Evolutionary conservation across 2,113 vertebrate genomes (phyloP).

Genomic region (Leucopternis melanops): DNA sequence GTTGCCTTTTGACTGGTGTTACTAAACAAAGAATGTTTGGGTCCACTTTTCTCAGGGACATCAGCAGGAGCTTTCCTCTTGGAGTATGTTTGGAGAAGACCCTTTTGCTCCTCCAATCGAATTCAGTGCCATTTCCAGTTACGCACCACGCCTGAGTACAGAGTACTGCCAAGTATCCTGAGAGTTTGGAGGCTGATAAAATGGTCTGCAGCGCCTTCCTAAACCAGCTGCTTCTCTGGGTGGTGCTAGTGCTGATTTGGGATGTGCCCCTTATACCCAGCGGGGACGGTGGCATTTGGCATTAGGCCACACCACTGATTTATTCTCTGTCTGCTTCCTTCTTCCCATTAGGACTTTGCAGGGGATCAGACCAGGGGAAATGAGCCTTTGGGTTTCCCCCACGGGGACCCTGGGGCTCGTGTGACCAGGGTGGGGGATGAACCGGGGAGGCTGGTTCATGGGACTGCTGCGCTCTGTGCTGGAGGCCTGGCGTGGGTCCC

Average conservation of each 20-base stretch:
- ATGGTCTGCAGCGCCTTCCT: background rate
- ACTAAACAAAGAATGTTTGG: background rate
- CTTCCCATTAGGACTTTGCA: background rate
- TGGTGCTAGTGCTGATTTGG: background rate
- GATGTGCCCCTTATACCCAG: background rate
- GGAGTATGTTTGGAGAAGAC: background rate
- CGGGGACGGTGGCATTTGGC: background rate
- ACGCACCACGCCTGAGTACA: background rate
- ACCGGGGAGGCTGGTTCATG: background rate
- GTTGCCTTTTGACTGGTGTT: background rate
- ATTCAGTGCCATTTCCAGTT: background rate
- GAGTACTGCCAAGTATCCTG: background rate
- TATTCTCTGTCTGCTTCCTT: background rate
- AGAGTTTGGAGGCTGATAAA: background rate
- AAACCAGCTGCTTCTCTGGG: background rate
- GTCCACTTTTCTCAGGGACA: fast-evolving
- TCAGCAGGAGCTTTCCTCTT: background rate
- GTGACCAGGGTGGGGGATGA: too few species aligned
- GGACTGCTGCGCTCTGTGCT: background rate
- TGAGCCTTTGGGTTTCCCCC: background rate
- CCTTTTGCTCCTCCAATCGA: background rate
- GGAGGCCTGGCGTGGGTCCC: fast-evolving
- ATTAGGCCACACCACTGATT: background rate
- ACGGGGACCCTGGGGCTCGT: background rate
- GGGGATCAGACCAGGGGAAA: background rate